phyloP scores from a whole-genome alignment of 2,113 vertebrate species.

The Brachypodius melanocephalos region DNA sequence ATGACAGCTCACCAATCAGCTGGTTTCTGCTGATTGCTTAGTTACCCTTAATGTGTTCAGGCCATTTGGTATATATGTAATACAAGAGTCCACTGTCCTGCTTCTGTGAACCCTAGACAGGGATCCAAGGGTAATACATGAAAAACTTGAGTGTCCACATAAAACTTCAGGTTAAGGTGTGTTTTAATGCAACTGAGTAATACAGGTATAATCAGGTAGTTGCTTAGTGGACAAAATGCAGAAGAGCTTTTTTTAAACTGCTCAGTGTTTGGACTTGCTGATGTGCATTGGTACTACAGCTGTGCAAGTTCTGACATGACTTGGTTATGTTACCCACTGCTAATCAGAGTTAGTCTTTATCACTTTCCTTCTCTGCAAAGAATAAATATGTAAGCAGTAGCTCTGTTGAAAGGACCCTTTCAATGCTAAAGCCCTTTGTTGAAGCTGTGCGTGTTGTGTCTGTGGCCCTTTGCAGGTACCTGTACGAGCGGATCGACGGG shows the following conservation, averaged over 20 bases:
- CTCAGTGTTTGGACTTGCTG: neutral
- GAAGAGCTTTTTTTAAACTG: neutral
- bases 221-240: neutral
- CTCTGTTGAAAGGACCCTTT: neutral
- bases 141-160: neutral
- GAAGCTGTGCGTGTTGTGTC: rapidly evolving
- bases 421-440: rapidly evolving
- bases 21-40: neutral
- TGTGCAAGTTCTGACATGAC: rapidly evolving
- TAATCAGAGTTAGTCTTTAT: neutral
- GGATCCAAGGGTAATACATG: neutral
- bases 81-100: neutral
- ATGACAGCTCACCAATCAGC: neutral
- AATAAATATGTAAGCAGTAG: neutral
- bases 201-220: neutral
- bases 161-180: neutral
- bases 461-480: conserved; percentile 77
- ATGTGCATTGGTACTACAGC: neutral
- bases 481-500: conserved; percentile 96
- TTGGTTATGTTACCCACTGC: neutral
- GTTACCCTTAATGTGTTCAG: neutral
- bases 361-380: neutral
- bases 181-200: neutral
- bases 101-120: neutral
- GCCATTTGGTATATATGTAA: neutral